Base-by-base conservation (phyloP, 1,140 invertebrate genomes). In the Globodera ellingtonae region DNA sequence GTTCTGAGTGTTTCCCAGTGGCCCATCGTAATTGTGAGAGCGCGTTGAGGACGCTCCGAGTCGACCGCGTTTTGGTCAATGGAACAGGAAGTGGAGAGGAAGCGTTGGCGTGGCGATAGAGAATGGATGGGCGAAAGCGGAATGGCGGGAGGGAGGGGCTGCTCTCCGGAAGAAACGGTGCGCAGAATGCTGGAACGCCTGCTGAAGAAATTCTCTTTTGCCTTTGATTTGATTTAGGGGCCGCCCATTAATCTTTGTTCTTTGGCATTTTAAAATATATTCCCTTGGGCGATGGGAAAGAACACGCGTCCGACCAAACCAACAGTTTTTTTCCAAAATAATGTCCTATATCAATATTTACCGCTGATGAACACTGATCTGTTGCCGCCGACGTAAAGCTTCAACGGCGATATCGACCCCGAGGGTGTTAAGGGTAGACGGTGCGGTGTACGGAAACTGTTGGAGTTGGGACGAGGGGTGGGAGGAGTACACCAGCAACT, bases 361-460 rank as follows among this genome's bases (percentile, higher is more conserved):
- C 56, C 56, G 56, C 15, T 62, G 56, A 72, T 35, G 52, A 21
- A 56, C 56, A 35, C 13, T 65, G 56, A 69, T 50, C 48, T 69
- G 56, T 35, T 77, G 62, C 35, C 75, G 65, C 13, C 75, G 75
- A 15, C 62, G 62, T 67, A 77, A 77, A 15, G 75, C 75, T 46
- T 77, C 75, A 50, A 77, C 75, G 46, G 75, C 75, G 69, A 77
- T 77, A 47, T 77, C 75, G 69, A 67, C 75, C 48, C 75, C 75
- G 46, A 77, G 62, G 48, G 75, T 65, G 10, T 35, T 15, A 18
- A 35, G 69, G 48, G 75, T 10, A n/a, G 75, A 24, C 4, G 75
- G 75, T 4, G 75, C 52, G 35, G 75, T 77, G 69, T 77, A 70
- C 67, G 24, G 67, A 8, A 21, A 80, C 35, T 50, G 50, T 47